phyloP scores from a whole-genome alignment of 2,888 invertebrate species.

The Himalopsyche japonica region DNA sequence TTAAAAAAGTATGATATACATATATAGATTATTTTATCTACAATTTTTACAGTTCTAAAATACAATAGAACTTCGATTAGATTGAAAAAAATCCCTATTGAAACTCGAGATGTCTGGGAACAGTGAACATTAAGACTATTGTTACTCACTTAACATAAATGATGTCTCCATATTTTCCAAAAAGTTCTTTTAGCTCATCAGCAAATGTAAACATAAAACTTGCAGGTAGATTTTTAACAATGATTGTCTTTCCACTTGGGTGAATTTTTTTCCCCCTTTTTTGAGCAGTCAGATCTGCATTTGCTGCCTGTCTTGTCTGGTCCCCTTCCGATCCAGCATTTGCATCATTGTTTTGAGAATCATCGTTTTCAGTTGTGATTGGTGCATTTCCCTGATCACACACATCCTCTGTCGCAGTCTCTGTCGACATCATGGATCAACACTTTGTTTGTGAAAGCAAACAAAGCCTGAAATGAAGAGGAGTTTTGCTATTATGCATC shows the following conservation, averaged over 20 bases:
- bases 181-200: slow-evolving; percentile 26
- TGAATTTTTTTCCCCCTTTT: slow-evolving; percentile 14
- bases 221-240: slow-evolving; percentile 36
- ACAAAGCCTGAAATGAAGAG: neutral
- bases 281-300: neutral
- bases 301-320: slow-evolving; percentile 1
- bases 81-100: neutral
- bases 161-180: slow-evolving; percentile 38
- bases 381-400: neutral
- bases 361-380: neutral
- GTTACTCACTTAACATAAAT: slow-evolving; percentile 31
- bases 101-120: too few relatives aligned
- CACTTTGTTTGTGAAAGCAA: neutral
- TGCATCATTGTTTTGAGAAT: neutral
- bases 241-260: slow-evolving; percentile 35
- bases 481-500: too few relatives aligned
- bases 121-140: too few relatives aligned
- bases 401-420: neutral
- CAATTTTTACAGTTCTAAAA: too few relatives aligned
- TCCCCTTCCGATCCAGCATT: neutral
- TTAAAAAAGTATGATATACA: too few relatives aligned
- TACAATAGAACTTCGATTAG: too few relatives aligned
- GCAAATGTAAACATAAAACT: slow-evolving; percentile 30
- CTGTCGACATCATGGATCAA: neutral
- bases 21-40: too few relatives aligned